phyloP scores from a whole-genome alignment of 2,113 vertebrate species.

The Acanthisitta chloris region DNA sequence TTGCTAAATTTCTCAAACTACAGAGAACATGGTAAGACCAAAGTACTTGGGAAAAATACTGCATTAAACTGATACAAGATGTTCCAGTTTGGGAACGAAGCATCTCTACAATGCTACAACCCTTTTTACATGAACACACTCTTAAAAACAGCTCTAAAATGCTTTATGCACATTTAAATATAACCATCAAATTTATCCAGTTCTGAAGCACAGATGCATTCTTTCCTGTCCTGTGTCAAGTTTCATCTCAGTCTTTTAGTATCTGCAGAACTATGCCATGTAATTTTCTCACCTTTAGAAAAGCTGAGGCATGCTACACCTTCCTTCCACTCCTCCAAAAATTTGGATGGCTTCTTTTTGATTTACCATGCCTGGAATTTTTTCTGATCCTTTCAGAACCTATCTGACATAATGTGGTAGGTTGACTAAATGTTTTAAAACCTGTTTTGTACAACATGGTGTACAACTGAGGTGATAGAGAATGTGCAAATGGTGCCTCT shows the following conservation, averaged over 20 bases:
- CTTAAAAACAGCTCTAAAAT: not conserved
- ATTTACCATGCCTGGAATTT: not conserved
- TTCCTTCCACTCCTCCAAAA: not conserved
- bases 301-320: accelerated
- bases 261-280: too few species aligned
- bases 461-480: not conserved
- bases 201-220: not conserved
- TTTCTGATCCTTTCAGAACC: not conserved
- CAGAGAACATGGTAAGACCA: not conserved
- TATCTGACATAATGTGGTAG: not conserved
- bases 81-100: not conserved
- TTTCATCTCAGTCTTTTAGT: not conserved
- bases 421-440: not conserved
- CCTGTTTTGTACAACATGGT: not conserved
- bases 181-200: not conserved
- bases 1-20: not conserved
- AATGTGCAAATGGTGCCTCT: not conserved
- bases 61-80: not conserved
- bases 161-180: not conserved
- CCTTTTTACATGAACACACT: not conserved
- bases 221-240: not conserved
- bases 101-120: not conserved
- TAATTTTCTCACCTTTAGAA: not conserved
- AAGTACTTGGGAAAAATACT: not conserved
- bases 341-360: not conserved